Percentiles rank a stretch among this genome's conserved stretches.
Evolutionary conservation across 2,797 vertebrate genomes (phyloP).

Genomic region (Takifugu ocellatus): DNA sequence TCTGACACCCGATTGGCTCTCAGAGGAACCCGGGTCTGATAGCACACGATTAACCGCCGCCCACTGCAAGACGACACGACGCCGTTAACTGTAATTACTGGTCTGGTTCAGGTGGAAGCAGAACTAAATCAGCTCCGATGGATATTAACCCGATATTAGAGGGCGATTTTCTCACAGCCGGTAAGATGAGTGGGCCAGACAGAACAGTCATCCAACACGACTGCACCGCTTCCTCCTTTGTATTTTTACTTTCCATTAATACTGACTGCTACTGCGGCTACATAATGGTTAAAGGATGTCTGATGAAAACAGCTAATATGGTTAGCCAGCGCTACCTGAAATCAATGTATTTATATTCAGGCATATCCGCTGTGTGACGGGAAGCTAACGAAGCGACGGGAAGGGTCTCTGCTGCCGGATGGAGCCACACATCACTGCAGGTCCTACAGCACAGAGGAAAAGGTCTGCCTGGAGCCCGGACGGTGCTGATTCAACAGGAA

Average conservation of each 20-base stretch:
- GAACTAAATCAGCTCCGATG: slow-evolving; percentile 39
- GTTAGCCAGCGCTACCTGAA: too few relatives aligned
- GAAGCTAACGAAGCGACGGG: too few relatives aligned
- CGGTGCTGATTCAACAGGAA: too few relatives aligned
- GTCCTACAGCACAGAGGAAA: too few relatives aligned
- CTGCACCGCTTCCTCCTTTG: background rate
- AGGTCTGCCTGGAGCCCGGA: too few relatives aligned
- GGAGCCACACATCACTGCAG: too few relatives aligned
- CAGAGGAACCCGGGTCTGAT: slow-evolving; percentile 52
- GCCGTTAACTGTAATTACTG: slow-evolving; percentile 59
- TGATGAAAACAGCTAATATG: too few relatives aligned
- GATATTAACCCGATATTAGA: slow-evolving; percentile 37
- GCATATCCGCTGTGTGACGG: too few relatives aligned
- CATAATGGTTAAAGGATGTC: too few relatives aligned
- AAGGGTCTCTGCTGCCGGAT: too few relatives aligned
- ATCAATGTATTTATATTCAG: too few relatives aligned
- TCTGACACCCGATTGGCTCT: slow-evolving; percentile 61
- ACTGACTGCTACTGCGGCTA: background rate
- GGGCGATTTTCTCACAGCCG: slow-evolving; percentile 25
- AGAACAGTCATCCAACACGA: background rate
- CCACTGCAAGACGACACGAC: slow-evolving; percentile 43
- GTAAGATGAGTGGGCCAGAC: background rate
- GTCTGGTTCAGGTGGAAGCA: slow-evolving; percentile 47
- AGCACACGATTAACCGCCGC: slow-evolving; percentile 67
- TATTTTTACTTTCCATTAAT: slow-evolving; percentile 25